Evolutionary conservation across 2,113 vertebrate species (phyloP), one percentile per base, ranked within the genome.

Genomic region (Puffinus mauretanicus): DNA sequence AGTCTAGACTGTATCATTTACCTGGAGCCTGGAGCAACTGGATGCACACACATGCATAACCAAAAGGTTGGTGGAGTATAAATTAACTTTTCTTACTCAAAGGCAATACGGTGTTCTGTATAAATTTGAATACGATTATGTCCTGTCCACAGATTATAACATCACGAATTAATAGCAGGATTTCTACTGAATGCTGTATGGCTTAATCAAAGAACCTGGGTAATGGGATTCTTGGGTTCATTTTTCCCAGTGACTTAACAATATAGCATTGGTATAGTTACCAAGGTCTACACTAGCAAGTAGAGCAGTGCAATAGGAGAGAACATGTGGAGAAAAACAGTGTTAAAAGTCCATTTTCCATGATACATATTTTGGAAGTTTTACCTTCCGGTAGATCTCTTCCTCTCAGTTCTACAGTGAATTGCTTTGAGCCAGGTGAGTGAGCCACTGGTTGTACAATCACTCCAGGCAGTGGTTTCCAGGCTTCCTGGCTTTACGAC

Each of bases 61-160:
- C 65, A 80, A 94, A 69, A 65, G 52, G 58, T 19, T 90, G 88
- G 51, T 49, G 78, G 30, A 88, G 47, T 72, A 81, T 87, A 95
- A 96, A 97, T 96, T 96, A 95, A 92, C 88, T 94, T 83, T 93
- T 94, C 38, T 79, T 92, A 91, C 47, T 95, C 49, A 66, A 86
- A 96, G 40, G 47, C 52, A 82, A n/a, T 58, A 76, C 3, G 1
- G 32, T 82, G 16, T 54, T 88, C 80, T 11, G 8, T 85, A 84
- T 88, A 85, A 90, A 44, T 54, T 79, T 91, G 40, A 92, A 86
- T 76, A 52, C 34, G 40, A 46, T 79, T 88, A 44, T 16, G 5
- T 83, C 64, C 87, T 88, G n/a, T 55, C 29, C 70, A 62, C 29
- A 93, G 44, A 66, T 90, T 40, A 70, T 27, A 86, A 7, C 49